Percentiles rank a stretch among this genome's conserved stretches.
Evolutionary conservation across 2,113 vertebrate genomes (phyloP).

Genomic region (Nyctibius bracteatus): DNA sequence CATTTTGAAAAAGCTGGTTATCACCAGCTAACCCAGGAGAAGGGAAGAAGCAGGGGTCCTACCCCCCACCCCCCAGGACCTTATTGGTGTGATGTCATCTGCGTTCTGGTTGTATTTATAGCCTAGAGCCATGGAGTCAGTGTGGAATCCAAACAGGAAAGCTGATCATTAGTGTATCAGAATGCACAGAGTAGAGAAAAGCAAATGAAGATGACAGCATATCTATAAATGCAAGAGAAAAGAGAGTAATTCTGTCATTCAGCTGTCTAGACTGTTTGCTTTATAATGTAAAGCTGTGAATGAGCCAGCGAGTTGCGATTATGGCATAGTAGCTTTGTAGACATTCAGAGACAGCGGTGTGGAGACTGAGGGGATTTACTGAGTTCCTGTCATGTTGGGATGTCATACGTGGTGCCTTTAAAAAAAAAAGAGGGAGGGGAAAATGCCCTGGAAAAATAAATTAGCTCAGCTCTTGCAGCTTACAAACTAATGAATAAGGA

Average conservation of each 20-base stretch:
- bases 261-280: conserved; percentile 81
- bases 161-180: conserved; percentile 70
- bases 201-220: conserved; percentile 70
- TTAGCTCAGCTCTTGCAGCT: conserved; percentile 70
- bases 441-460: conserved; percentile 62
- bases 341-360: conserved; percentile 71
- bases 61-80: not conserved
- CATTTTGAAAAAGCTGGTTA: not conserved
- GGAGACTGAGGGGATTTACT: conserved; percentile 79
- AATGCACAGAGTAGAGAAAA: conserved; percentile 68
- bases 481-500: conserved; percentile 53
- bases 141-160: conserved; percentile 77
- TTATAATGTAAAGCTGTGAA: conserved; percentile 74
- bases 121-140: conserved; percentile 60
- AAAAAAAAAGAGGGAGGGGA: conserved; percentile 28
- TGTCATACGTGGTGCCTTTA: conserved; percentile 61
- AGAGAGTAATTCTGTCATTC: conserved; percentile 75
- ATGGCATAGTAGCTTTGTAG: conserved; percentile 70
- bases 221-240: conserved; percentile 70
- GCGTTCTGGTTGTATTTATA: conserved; percentile 59
- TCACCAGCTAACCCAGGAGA: not conserved
- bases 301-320: conserved; percentile 67
- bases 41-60: not conserved
- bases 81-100: conserved; percentile 34
- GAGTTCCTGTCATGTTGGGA: conserved; percentile 71